These are phyloP conservation scores for Phalloptychus januarius DNA, from an alignment of 2,797 vertebrate genomes.

Conservation along the genomic window DNA sequence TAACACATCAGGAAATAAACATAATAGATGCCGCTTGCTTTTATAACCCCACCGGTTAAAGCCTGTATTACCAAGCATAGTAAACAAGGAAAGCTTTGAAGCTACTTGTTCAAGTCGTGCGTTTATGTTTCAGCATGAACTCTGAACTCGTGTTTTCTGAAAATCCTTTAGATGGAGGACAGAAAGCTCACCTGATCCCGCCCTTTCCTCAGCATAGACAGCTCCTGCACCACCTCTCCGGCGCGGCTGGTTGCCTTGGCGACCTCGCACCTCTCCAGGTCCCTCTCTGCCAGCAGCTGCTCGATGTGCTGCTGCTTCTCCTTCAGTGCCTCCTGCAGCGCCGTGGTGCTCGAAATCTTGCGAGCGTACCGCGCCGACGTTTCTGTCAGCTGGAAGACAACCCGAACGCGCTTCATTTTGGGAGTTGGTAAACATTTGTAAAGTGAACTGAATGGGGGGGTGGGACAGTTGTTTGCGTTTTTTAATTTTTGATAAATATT, in stretches of 20 bases:
- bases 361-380: conserved; percentile 94
- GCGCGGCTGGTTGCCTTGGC: conserved; percentile 96
- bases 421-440: background rate
- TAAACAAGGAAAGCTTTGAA: background rate
- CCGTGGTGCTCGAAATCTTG: conserved; percentile 97
- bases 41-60: background rate
- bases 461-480: too few species aligned
- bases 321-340: conserved; percentile 96
- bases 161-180: background rate
- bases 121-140: background rate
- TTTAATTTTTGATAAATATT: background rate
- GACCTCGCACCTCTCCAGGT: conserved; percentile 93
- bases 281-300: conserved; percentile 93
- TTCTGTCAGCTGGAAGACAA: conserved; percentile 88
- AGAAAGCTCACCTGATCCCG: conserved; percentile 88
- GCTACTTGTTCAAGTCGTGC: background rate
- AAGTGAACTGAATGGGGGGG: background rate
- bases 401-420: too few species aligned
- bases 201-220: conserved; percentile 87
- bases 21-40: background rate
- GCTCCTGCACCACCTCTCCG: conserved; percentile 93
- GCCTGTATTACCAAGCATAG: background rate
- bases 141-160: background rate
- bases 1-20: background rate
- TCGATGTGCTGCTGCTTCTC: conserved; percentile 99